Conservation (phyloP, 2,113 vertebrate species). For the Psittacula cyanocephala region DNA sequence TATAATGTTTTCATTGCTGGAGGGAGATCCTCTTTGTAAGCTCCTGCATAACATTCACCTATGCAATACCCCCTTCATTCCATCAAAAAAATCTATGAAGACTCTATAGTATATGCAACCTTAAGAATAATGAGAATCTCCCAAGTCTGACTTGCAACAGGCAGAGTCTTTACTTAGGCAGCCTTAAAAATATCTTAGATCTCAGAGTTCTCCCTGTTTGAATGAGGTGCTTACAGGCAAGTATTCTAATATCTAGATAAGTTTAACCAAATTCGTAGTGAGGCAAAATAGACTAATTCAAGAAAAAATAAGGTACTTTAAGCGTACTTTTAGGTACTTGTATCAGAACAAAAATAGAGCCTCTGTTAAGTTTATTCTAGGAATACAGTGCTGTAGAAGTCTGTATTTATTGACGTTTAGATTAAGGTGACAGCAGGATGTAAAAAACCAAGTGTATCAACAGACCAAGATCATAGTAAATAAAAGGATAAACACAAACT, state of each 20-base stretch:
- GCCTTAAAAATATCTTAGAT: not conserved
- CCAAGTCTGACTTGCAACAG: not conserved
- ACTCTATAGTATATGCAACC: not conserved
- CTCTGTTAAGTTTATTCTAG: not conserved
- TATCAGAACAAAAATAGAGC: not conserved
- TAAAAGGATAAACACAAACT: not conserved
- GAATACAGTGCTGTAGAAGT: not conserved
- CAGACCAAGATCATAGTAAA: not conserved
- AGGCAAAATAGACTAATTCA: not conserved
- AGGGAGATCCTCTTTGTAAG: not conserved
- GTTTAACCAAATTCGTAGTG: not conserved
- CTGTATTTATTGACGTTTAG: not conserved
- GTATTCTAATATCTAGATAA: not conserved
- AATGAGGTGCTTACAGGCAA: not conserved
- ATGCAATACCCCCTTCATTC: fast-evolving
- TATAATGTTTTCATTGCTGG: not conserved
- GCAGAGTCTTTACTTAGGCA: not conserved
- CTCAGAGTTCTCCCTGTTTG: not conserved
- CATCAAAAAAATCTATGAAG: not conserved
- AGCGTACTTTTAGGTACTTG: not conserved
- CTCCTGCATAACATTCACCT: not conserved
- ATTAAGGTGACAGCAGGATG: not conserved
- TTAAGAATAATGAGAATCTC: not conserved
- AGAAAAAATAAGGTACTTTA: fast-evolving
- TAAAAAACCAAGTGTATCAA: not conserved